Base-by-base conservation (phyloP, 23 tunicate genomes). In the Oikopleura dioica region DNA sequence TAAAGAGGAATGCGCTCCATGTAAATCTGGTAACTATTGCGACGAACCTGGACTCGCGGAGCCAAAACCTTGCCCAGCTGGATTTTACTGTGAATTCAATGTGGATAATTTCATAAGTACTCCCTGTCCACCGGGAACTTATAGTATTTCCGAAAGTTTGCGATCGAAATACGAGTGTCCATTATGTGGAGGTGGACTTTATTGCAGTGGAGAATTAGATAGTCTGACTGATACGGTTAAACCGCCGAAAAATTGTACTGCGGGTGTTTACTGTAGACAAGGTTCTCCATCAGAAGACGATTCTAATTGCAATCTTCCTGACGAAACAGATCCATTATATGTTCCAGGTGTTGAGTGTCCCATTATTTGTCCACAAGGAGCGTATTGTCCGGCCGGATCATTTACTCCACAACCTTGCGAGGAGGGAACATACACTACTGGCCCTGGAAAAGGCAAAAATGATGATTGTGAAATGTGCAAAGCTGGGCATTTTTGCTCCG, bases 121-220 rank as follows among this genome's bases (percentile, higher is more conserved):
- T n/a, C n/a, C n/a, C n/a, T n/a, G n/a, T n/a, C n/a, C n/a, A 35
- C 79, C 86, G 23, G 96, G 96, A 59, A 89, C 96, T 38, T 89
- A 81, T 69, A 82, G 89, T 37, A 76, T 37, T 38, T 1, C 37
- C 29, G 58, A 68, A 28, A 89, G 91, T 16, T n/a, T n/a, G n/a
- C n/a, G n/a, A n/a, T n/a, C n/a, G n/a, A n/a, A n/a, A n/a, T n/a
- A n/a, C n/a, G n/a, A n/a, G n/a, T n/a, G n/a, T n/a, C n/a, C n/a
- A n/a, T n/a, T n/a, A n/a, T n/a, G n/a, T n/a, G n/a, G n/a, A n/a
- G n/a, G n/a, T n/a, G n/a, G n/a, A n/a, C n/a, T n/a, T n/a, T n/a
- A n/a, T n/a, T n/a, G n/a, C n/a, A n/a, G n/a, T n/a, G n/a, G n/a
- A n/a, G n/a, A n/a, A n/a, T n/a, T n/a, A n/a, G n/a, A n/a, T n/a